A percentile compares a stretch with the other conserved stretches of the same genome.
phyloP scores from a whole-genome alignment of 2,797 vertebrate species.

The Vespertilio murinus region DNA sequence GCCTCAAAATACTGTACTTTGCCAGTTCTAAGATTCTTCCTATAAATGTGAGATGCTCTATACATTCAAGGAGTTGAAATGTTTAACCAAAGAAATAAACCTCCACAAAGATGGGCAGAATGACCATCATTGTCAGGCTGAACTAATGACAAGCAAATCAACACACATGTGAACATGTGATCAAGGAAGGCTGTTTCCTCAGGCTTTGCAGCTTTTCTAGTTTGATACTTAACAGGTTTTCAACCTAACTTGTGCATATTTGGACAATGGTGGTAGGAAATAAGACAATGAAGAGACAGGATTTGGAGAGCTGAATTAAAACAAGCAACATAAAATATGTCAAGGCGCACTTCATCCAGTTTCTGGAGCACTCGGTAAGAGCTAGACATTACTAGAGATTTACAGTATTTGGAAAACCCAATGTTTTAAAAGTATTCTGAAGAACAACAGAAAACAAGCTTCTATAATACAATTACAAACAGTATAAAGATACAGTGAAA shows the following conservation, averaged over 20 bases:
- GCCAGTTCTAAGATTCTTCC: not conserved
- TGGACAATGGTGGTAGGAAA: not conserved
- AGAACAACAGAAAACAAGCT: not conserved
- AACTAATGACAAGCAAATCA: not conserved
- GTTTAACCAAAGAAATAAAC: not conserved
- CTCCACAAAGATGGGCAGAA: not conserved
- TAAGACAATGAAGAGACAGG: not conserved
- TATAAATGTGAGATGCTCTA: not conserved
- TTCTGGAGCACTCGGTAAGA: not conserved
- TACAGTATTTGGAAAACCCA: not conserved
- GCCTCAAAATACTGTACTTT: not conserved
- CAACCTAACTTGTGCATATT: not conserved
- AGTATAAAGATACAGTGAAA: not conserved
- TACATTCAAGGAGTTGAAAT: not conserved
- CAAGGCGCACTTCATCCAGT: not conserved
- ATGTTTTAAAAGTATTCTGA: not conserved
- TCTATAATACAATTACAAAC: not conserved
- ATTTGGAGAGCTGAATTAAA: not conserved
- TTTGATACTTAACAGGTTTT: not conserved
- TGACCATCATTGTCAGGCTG: not conserved
- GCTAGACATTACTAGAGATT: not conserved
- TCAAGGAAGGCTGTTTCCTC: not conserved
- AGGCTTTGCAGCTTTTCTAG: not conserved
- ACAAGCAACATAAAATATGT: not conserved
- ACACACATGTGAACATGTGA: rapidly evolving